Conservation (phyloP, 2,888 invertebrate genomes). For the Omphaloscelis lunosa region DNA sequence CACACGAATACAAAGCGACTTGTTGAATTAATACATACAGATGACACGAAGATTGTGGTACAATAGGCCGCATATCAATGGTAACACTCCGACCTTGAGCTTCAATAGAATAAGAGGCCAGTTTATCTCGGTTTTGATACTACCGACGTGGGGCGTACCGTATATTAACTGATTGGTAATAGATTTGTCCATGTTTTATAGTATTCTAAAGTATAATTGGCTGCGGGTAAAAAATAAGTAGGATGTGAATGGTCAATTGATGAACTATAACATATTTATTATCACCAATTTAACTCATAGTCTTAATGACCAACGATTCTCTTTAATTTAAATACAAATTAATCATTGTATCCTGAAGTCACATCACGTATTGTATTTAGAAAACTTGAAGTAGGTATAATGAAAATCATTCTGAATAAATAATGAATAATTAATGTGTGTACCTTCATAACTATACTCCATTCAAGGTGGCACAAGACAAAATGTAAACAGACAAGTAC, state of each 20-base stretch:
- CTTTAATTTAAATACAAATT: background rate
- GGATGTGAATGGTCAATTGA: background rate
- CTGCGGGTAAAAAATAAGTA: constrained; percentile 9
- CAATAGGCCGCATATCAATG: too few relatives aligned
- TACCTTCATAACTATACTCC: background rate
- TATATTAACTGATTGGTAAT: too few relatives aligned
- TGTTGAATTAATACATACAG: background rate
- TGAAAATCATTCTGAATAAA: too few relatives aligned
- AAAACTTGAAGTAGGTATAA: background rate
- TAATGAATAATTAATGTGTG: too few relatives aligned
- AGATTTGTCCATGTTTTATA: too few relatives aligned
- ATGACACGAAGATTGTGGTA: background rate
- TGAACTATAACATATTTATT: background rate
- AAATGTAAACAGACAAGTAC: constrained; percentile 37
- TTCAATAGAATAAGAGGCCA: too few relatives aligned
- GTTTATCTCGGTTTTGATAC: too few relatives aligned
- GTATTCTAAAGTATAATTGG: too few relatives aligned
- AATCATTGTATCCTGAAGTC: background rate
- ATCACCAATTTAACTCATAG: background rate
- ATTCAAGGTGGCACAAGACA: background rate
- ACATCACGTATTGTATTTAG: background rate
- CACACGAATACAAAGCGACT: constrained; percentile 1
- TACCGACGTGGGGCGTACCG: too few relatives aligned
- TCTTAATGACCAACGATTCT: background rate
- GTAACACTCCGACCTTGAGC: background rate